phyloP scores from a whole-genome alignment of 2,113 vertebrate genomes.

The Pholis gunnellus region DNA sequence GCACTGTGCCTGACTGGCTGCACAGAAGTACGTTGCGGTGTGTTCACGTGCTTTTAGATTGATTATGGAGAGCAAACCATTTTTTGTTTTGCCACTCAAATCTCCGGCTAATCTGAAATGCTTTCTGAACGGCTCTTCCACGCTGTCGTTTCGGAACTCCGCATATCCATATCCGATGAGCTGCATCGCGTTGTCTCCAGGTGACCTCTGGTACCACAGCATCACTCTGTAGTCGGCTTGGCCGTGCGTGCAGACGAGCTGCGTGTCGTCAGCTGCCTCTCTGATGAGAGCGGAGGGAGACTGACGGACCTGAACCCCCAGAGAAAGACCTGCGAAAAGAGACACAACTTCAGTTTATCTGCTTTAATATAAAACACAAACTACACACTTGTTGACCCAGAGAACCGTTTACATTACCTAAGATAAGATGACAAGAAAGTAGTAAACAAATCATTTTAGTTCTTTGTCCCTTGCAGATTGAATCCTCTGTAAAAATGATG shows the following conservation, averaged over 20 bases:
- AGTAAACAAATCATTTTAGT: conserved; percentile 11
- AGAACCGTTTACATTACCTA: not conserved
- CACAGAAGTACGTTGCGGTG: conserved; percentile 62
- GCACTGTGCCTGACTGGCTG: conserved; percentile 61
- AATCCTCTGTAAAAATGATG: not conserved
- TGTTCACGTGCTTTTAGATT: conserved; percentile 38
- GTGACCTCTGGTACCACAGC: conserved; percentile 67
- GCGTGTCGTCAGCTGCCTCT: not conserved
- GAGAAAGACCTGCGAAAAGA: conserved; percentile 30
- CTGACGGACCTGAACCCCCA: conserved; percentile 51
- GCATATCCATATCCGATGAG: conserved; percentile 24
- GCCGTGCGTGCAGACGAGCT: conserved; percentile 59
- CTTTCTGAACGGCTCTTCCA: conserved; percentile 20
- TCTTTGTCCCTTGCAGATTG: not conserved
- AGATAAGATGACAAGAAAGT: not conserved
- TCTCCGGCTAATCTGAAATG: conserved; percentile 29
- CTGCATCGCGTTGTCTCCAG: not conserved
- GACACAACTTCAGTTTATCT: not conserved
- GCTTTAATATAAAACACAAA: not conserved
- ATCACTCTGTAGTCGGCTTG: conserved; percentile 36
- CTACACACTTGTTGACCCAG: not conserved
- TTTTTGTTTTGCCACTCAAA: conserved; percentile 16
- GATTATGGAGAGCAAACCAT: not conserved
- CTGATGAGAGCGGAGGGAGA: conserved; percentile 24
- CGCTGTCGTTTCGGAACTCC: conserved; percentile 7